A percentile compares a stretch with the other conserved stretches of the same genome.
Evolutionary conservation across 2,113 vertebrate genomes (phyloP).

Genomic region (Lonchura striata): DNA sequence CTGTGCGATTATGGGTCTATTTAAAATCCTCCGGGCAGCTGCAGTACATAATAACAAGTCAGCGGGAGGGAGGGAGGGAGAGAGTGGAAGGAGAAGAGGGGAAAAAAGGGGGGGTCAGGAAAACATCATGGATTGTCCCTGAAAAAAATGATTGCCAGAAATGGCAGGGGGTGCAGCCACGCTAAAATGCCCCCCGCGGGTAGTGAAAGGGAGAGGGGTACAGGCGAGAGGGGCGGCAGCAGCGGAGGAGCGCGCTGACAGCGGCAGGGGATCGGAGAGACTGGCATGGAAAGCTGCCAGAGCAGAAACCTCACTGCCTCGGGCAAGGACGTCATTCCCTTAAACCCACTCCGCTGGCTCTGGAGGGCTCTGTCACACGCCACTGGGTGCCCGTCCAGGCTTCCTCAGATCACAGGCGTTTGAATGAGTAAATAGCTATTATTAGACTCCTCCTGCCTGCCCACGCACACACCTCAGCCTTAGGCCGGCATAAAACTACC

Average conservation of each 20-base stretch:
- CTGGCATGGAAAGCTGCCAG: constrained; percentile 15
- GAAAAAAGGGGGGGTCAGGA: constrained; percentile 26
- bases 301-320: constrained; percentile 1
- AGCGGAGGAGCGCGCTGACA: neutral
- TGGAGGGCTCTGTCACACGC: constrained; percentile 10
- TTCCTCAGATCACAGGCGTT: neutral
- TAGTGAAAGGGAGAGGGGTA: neutral
- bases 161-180: constrained; percentile 22
- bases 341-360: constrained; percentile 3
- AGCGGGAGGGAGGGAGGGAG: constrained; percentile 39
- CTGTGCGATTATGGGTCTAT: constrained; percentile 77
- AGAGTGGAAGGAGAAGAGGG: constrained; percentile 42
- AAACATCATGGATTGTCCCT: constrained; percentile 43
- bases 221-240: neutral
- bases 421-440: constrained; percentile 47
- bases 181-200: neutral
- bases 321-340: constrained; percentile 35
- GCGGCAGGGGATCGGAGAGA: neutral
- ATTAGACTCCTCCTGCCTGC: constrained; percentile 29
- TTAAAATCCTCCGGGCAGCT: constrained; percentile 79
- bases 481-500: neutral
- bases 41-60: constrained; percentile 79
- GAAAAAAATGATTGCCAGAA: constrained; percentile 54
- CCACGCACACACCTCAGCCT: neutral
- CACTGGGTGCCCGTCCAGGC: constrained; percentile 3